Conservation (phyloP, 2,888 invertebrate genomes). For the Tenodera sinensis region DNA sequence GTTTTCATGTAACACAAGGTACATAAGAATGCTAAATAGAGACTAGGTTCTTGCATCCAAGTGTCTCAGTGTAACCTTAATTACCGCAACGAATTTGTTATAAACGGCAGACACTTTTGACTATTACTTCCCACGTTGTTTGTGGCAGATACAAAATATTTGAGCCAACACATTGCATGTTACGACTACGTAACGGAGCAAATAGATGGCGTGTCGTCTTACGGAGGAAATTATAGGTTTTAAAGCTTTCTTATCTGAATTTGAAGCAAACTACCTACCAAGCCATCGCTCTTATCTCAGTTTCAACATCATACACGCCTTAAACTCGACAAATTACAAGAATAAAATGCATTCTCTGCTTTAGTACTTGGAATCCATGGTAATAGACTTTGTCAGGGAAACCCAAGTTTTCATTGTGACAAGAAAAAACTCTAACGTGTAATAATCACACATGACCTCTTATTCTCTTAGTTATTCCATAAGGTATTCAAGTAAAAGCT, state of each 20-base stretch:
- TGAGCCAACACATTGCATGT: background rate
- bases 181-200: background rate
- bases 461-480: no score
- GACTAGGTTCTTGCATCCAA: background rate
- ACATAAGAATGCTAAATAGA: background rate
- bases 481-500: no score
- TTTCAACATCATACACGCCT: background rate
- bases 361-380: background rate
- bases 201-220: background rate
- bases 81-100: no score
- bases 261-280: background rate
- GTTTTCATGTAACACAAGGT: background rate
- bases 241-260: background rate
- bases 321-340: background rate
- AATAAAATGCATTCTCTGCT: background rate
- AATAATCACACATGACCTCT: no score
- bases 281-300: background rate
- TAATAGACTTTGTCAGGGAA: background rate
- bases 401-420: background rate
- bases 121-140: background rate
- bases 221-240: background rate
- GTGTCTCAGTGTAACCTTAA: no score
- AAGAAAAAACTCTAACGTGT: no score
- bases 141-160: background rate
- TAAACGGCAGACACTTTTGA: no score